Evolutionary conservation across 2,113 vertebrate species (phyloP).

Genomic region (Silurus asotus): DNA sequence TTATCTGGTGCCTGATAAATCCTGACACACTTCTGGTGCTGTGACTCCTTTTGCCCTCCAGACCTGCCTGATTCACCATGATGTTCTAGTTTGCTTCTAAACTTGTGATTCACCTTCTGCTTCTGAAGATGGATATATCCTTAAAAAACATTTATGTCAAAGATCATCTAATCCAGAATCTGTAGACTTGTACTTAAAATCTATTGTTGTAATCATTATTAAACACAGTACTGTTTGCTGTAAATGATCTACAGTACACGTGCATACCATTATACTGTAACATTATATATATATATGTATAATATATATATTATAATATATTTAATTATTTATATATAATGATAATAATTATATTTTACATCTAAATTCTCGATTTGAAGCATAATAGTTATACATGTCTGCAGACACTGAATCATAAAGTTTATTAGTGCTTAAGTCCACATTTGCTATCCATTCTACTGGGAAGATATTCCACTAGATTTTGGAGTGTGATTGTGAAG

Average conservation of each 20-base stretch:
- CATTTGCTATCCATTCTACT: too few relatives aligned
- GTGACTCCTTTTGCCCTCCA: background rate
- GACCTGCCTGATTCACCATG: background rate
- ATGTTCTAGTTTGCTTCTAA: background rate
- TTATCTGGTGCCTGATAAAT: background rate
- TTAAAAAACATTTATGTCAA: background rate
- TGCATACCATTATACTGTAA: too few relatives aligned
- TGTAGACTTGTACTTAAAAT: background rate
- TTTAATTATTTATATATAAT: too few relatives aligned
- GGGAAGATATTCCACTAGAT: too few relatives aligned
- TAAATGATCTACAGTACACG: background rate
- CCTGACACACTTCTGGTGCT: background rate
- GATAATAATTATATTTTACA: too few relatives aligned
- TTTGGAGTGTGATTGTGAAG: too few relatives aligned
- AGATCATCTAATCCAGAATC: background rate
- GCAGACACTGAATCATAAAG: too few relatives aligned
- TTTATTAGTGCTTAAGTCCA: too few relatives aligned
- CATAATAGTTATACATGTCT: too few relatives aligned
- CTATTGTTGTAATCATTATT: background rate
- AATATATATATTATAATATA: too few relatives aligned
- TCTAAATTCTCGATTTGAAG: too few relatives aligned
- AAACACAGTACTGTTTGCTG: background rate
- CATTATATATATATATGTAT: too few relatives aligned
- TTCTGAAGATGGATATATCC: background rate
- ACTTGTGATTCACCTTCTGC: background rate